Conservation (phyloP, 2,797 vertebrate species). For the Pelodytes ibericus region DNA sequence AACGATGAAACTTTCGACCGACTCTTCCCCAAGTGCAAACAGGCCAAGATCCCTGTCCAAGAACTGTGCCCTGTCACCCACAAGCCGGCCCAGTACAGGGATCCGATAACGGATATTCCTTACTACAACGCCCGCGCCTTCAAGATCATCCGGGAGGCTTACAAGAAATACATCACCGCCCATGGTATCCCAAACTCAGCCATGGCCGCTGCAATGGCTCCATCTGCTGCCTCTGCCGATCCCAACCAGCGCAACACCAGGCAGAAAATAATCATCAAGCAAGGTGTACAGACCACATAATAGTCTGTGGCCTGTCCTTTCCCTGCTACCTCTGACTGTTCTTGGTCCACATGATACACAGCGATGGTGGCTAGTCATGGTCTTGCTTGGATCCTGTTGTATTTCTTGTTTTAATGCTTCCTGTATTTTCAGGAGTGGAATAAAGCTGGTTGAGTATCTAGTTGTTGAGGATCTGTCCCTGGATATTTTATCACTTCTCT, state of each 20-base stretch:
- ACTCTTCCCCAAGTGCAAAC: constrained; percentile 71
- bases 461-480: no score
- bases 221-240: constrained; percentile 45
- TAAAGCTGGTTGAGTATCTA: no score
- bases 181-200: constrained; percentile 87
- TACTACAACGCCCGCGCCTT: constrained; percentile 89
- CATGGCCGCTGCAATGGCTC: constrained; percentile 64
- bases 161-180: constrained; percentile 90
- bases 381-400: no score
- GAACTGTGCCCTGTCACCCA: constrained; percentile 95
- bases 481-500: no score
- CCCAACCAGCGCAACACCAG: constrained; percentile 70
- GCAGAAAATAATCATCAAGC: constrained; percentile 87
- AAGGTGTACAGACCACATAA: constrained; percentile 61
- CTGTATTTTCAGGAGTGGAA: no score
- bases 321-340: no score
- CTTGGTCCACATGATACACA: no score
- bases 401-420: no score
- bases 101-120: constrained; percentile 94
- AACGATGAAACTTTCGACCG: constrained; percentile 86
- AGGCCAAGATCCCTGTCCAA: constrained; percentile 76
- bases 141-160: constrained; percentile 93
- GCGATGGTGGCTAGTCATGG: no score
- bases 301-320: background rate
- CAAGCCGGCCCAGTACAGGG: constrained; percentile 86